Conservation (phyloP, 1,140 invertebrate genomes). For the Anoplophora glabripennis region DNA sequence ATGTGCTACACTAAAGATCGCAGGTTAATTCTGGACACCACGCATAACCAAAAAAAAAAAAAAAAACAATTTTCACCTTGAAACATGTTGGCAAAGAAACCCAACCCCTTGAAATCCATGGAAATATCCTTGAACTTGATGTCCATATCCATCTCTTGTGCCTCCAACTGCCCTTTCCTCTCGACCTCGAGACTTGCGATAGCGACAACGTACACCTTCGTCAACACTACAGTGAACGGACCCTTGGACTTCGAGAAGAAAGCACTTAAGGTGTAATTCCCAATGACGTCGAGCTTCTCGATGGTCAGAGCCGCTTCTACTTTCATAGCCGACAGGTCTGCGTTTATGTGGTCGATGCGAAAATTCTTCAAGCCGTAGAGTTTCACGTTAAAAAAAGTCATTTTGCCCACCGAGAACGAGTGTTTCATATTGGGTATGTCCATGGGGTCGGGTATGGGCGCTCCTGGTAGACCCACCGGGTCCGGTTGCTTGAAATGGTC, state of each 20-base stretch:
- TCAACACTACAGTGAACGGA: conserved; percentile 72
- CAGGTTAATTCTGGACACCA: no score
- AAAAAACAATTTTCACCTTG: conserved; percentile 50
- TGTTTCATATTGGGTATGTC: conserved; percentile 73
- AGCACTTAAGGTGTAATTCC: conserved; percentile 72
- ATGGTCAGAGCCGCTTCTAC: conserved; percentile 66
- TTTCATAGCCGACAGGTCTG: conserved; percentile 66
- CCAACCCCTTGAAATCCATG: conserved; percentile 78
- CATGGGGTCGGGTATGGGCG: conserved; percentile 74
- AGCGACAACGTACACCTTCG: conserved; percentile 63
- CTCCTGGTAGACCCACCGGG: conserved; percentile 72
- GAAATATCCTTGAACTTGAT: conserved; percentile 72
- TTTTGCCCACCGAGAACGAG: conserved; percentile 64
- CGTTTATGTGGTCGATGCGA: conserved; percentile 63
- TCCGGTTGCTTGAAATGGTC: conserved; percentile 80
- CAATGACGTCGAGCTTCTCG: conserved; percentile 65
- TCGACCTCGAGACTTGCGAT: conserved; percentile 67
- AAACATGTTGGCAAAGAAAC: conserved; percentile 69
- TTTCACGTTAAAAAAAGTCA: conserved; percentile 68
- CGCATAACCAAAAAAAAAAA: background rate
- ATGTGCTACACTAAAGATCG: no score
- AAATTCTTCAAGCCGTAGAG: conserved; percentile 77
- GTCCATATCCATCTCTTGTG: conserved; percentile 76
- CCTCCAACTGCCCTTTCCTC: conserved; percentile 68
- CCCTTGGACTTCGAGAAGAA: conserved; percentile 69